Percentiles rank a stretch among this genome's conserved stretches.
These are phyloP conservation scores for Enoplosus armatus DNA, from an alignment of 2,797 vertebrate species.

Conservation along the genomic window DNA sequence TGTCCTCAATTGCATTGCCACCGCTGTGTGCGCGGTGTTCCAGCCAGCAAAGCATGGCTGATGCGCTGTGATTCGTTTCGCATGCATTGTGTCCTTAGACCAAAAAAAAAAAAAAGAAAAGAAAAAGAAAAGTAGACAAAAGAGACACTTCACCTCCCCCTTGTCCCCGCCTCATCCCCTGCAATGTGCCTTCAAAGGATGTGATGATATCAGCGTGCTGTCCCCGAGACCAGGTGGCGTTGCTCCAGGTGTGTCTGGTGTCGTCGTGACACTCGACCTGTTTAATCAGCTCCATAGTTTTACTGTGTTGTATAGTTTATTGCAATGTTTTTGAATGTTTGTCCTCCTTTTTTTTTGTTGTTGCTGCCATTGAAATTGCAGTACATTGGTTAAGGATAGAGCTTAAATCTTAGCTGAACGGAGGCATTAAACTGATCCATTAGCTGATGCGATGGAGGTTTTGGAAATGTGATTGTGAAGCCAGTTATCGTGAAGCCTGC, in stretches of 20 bases:
- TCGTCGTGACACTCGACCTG: conserved; percentile 29
- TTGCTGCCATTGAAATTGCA: not conserved
- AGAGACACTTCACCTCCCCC: conserved; percentile 16
- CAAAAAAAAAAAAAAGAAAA: too few relatives aligned
- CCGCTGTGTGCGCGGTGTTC: conserved; percentile 7
- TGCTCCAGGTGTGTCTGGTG: conserved; percentile 45
- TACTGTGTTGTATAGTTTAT: conserved; percentile 3
- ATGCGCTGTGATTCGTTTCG: conserved; percentile 60
- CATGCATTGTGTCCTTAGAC: conserved; percentile 42
- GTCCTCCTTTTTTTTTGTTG: too few relatives aligned
- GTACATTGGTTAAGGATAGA: conserved; percentile 15
- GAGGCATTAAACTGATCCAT: not conserved
- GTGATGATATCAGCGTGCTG: conserved; percentile 4
- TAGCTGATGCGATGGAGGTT: not conserved
- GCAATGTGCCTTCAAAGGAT: conserved; percentile 9
- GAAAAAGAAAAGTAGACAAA: conserved; percentile 29
- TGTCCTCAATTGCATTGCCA: conserved; percentile 53
- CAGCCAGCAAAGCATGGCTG: conserved; percentile 55
- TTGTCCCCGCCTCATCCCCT: not conserved
- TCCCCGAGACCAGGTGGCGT: conserved; percentile 54
- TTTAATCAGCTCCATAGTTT: conserved; percentile 33
- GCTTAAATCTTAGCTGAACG: not conserved
- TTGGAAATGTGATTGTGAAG: not conserved
- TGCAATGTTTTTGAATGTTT: not conserved
- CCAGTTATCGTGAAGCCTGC: not conserved